Percentiles rank a stretch among this genome's conserved stretches.
Conservation (phyloP, 2,888 invertebrate species). For the Dasypolia templi region DNA sequence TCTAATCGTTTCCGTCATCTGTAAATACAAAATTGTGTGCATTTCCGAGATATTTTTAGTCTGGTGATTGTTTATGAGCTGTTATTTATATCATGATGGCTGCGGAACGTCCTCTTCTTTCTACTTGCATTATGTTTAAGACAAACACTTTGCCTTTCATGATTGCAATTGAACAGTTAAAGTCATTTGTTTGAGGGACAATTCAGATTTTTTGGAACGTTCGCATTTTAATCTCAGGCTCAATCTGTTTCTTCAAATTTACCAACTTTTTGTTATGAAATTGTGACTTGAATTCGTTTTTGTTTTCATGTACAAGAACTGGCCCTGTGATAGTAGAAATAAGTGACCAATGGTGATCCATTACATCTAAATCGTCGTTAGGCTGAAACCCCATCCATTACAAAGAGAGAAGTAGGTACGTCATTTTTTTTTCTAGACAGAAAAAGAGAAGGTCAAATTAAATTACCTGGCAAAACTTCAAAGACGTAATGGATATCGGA, state of each 20-base stretch:
- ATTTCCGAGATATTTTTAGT: slow-evolving; percentile 26
- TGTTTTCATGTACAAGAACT: too few relatives aligned
- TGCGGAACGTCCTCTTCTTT: slow-evolving; percentile 12
- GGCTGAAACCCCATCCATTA: neutral
- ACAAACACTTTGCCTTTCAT: slow-evolving; percentile 1
- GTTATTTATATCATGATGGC: slow-evolving; percentile 7
- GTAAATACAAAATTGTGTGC: slow-evolving; percentile 22
- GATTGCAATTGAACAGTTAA: neutral
- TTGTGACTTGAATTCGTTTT: too few relatives aligned
- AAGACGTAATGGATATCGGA: too few relatives aligned
- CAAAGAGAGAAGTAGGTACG: neutral
- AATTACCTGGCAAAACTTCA: too few relatives aligned
- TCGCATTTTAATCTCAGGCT: too few relatives aligned
- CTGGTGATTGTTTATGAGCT: slow-evolving; percentile 13
- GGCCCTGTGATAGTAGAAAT: neutral
- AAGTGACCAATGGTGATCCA: neutral
- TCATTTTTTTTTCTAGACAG: too few relatives aligned
- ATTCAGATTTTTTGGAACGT: too few relatives aligned
- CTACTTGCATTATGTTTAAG: neutral
- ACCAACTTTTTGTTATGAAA: too few relatives aligned
- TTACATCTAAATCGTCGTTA: neutral
- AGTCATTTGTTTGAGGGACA: too few relatives aligned
- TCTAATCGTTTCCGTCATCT: slow-evolving; percentile 7
- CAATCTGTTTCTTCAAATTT: too few relatives aligned
- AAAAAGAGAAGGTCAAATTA: neutral